Evolutionary conservation across 2,888 invertebrate genomes (phyloP).

Genomic region (Xylota sylvarum): DNA sequence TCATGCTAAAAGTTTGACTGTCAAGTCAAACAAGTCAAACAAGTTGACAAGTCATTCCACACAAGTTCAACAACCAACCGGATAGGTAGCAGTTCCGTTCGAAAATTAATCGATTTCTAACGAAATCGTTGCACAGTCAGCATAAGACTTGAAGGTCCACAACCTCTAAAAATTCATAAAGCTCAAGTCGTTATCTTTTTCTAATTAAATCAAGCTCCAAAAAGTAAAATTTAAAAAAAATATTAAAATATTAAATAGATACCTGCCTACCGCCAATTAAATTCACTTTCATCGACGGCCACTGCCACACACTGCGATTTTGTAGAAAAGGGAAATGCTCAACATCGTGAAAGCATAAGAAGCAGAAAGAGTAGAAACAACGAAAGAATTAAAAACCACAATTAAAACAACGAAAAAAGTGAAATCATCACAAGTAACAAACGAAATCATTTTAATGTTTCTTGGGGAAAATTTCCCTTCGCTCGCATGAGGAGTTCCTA

Average conservation of each 20-base stretch:
- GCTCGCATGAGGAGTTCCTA: not conserved
- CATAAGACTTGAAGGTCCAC: too few species aligned
- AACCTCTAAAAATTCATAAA: too few species aligned
- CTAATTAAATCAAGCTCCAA: too few species aligned
- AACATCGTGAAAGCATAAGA: slow-evolving; percentile 5
- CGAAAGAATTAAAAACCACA: slow-evolving; percentile 1
- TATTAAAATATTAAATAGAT: not conserved
- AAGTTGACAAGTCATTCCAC: too few species aligned
- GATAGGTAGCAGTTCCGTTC: too few species aligned
- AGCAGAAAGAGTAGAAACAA: not conserved
- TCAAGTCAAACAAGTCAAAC: too few species aligned
- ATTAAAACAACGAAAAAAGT: slow-evolving; percentile 42
- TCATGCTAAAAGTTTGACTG: too few species aligned
- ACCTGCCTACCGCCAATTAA: not conserved
- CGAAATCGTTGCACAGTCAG: too few species aligned
- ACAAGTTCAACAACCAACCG: too few species aligned
- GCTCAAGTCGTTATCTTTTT: too few species aligned
- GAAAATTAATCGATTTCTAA: too few species aligned
- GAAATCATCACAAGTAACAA: slow-evolving; percentile 26
- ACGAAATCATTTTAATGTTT: slow-evolving; percentile 3
- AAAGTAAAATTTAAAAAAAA: too few species aligned
- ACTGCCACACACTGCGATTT: not conserved
- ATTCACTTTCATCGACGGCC: slow-evolving; percentile 13
- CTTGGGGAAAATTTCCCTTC: slow-evolving; percentile 14
- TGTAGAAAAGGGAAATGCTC: not conserved